Base-by-base conservation (phyloP, 2,113 vertebrate genomes). In the Dasyurus viverrinus region DNA sequence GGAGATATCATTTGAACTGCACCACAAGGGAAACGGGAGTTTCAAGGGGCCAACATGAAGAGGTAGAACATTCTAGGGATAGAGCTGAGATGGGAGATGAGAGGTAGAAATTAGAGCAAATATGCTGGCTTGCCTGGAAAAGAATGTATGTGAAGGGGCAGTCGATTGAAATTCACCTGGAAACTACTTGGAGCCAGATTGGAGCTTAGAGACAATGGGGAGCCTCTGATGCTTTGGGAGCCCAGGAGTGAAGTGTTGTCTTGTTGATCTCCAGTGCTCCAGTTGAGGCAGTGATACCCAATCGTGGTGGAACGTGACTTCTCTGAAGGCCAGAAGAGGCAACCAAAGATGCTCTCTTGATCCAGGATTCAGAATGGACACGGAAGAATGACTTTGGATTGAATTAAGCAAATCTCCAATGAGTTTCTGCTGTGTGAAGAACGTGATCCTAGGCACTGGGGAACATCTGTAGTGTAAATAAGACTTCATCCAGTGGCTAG, bases 321-420 rank as follows among this genome's bases (percentile, higher is more conserved):
- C 30, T 95, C 52, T 30, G 94, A 53, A 54, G 95, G 89, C n/a
- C 47, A 94, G 60, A 91, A 92, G 30, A 50, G 52, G 95, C 91
- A 92, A 89, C 54, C 93, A 91, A 94, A 96, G 89, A 50, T 53
- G 76, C 57, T 60, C 48, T 89, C 52, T 94, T 84, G 47, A 90
- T 8, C 11, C 14, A 53, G 22, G 53, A 89, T 54, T 26, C 12
- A 68, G 54, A 3, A 1, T 54, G 14, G 53, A 68, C 30, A 68
- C 6, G 12, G 30, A 30, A 25, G 27, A 30, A 60, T 60, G 57
- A 30, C 27, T 60, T 60, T 60, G 57, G 27, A 60, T 30, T 60
- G 57, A 60, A 60, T 60, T 60, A 27, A 60, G 11, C 57, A 60
- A 60, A 30, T 27, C 26, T 60, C 30, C 8, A 60, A 30, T 60